A percentile compares a stretch with the other conserved stretches of the same genome.
phyloP scores from a whole-genome alignment of 2,113 vertebrate genomes.

The Nestor notabilis region DNA sequence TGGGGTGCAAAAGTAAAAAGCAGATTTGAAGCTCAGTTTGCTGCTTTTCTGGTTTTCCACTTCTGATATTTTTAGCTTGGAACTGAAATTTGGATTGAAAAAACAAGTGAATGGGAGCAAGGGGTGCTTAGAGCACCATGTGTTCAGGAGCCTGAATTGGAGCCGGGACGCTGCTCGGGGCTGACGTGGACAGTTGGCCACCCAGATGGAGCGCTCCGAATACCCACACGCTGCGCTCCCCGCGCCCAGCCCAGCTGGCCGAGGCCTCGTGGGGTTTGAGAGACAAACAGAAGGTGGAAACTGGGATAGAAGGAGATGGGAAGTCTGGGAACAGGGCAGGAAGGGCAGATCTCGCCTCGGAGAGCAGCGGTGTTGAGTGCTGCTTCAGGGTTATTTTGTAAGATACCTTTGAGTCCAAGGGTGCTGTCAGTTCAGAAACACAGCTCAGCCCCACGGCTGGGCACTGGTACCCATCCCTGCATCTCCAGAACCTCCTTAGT shows the following conservation, averaged over 20 bases:
- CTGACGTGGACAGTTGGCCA: background rate
- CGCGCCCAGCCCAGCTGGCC: background rate
- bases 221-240: background rate
- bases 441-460: background rate
- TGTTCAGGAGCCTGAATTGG: conserved; percentile 4
- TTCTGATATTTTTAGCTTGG: conserved; percentile 1
- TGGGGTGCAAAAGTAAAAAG: background rate
- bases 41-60: background rate
- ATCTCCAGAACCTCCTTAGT: background rate
- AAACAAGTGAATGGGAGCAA: background rate
- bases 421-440: background rate
- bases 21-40: background rate
- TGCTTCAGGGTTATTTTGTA: background rate
- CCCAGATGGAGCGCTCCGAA: background rate
- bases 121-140: conserved; percentile 27
- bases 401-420: background rate
- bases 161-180: background rate
- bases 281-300: background rate
- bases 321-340: background rate
- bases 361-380: fast-evolving
- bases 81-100: background rate
- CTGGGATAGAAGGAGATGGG: background rate
- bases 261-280: fast-evolving
- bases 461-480: background rate
- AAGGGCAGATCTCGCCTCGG: background rate